Base-by-base conservation (phyloP, 1,140 invertebrate genomes). In the Pissodes strobi region DNA sequence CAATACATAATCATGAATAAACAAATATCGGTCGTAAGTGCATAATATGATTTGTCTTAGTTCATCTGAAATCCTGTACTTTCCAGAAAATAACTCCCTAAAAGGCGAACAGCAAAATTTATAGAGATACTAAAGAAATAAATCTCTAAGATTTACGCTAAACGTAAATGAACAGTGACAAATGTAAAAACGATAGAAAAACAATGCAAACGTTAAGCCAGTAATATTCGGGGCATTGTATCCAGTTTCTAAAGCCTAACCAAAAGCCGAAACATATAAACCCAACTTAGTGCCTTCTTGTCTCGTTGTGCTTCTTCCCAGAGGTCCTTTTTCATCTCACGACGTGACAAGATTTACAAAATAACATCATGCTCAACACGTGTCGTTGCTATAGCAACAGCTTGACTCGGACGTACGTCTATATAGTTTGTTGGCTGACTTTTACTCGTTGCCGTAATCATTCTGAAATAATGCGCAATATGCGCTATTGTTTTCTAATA, bases 261-360 rank as follows among this genome's bases (percentile, higher is more conserved):
- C 60, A 55, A 48, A 63, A 64, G 55, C 62, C 53, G 55, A 64
- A 64, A 64, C 55, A 58, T 64, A 64, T 64, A 64, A 64, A 64
- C 55, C 63, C 63, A 65, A 53, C 63, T 65, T 65, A 65, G 63
- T 66, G 61, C 64, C 56, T 67, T 67, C 66, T 65, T 69, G 70
- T 74, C 71, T 74, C 69, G 59, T 72, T 72, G 68, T 71, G 63
- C 61, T 66, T 68, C 68, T 75, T 65, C 72, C 73, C 73, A 70
- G 56, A 69, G 72, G 73, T 73, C 74, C 74, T 72, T 77, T 77
- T 77, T 77, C 74, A 75, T 75, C 76, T 77, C 64, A 69, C 71
- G 75, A 77, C 76, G 76, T 77, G 76, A 77, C 74, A 77, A 75
- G 76, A 77, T 76, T 77, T 74, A 71, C 74, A 77, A 77, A 76